A percentile compares a stretch with the other conserved stretches of the same genome.
Conservation (phyloP, 2,113 vertebrate species). For the Oncorhynchus gorbuscha region DNA sequence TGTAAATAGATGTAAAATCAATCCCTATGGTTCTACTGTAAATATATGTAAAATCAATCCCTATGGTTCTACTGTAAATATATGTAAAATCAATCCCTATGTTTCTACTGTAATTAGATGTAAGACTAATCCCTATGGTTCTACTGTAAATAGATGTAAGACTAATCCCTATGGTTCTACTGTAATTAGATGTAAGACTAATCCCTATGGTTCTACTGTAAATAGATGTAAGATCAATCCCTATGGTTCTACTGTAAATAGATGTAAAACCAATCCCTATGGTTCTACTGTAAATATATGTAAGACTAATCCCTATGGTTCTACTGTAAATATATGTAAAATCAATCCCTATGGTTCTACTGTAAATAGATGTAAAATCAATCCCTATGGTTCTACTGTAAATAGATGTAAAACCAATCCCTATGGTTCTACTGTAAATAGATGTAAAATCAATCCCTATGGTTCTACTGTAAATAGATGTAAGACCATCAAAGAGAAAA, state of each 20-base stretch:
- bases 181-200: constrained; percentile 10
- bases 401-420: constrained; percentile 10
- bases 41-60: constrained; percentile 12
- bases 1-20: not conserved
- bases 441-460: constrained; percentile 9
- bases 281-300: too few relatives aligned
- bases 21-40: too few relatives aligned
- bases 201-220: too few relatives aligned
- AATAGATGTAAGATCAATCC: constrained; percentile 5
- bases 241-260: too few relatives aligned
- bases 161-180: not conserved
- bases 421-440: too few relatives aligned
- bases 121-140: not conserved
- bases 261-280: too few relatives aligned
- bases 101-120: not conserved
- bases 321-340: constrained; percentile 3
- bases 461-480: not conserved
- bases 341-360: not conserved
- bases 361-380: constrained; percentile 6
- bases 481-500: not conserved
- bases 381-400: too few relatives aligned
- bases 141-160: constrained; percentile 7
- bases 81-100: constrained; percentile 11
- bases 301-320: too few relatives aligned
- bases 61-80: too few relatives aligned